phyloP scores from a whole-genome alignment of 2,113 vertebrate species.

The Cercocebus atys region DNA sequence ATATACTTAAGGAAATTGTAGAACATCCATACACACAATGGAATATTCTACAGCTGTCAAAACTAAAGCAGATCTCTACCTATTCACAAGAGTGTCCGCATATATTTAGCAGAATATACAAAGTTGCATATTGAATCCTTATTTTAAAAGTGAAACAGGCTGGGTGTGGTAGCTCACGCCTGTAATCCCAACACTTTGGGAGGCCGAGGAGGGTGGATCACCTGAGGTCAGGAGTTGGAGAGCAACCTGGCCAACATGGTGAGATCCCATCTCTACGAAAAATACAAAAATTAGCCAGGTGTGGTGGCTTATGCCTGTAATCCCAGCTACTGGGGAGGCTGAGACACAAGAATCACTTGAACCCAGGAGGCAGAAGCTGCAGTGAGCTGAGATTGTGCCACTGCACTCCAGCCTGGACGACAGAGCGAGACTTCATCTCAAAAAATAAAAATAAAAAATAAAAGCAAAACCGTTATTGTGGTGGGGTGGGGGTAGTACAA shows the following conservation, averaged over 20 bases:
- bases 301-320: neutral
- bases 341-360: neutral
- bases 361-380: neutral
- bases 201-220: neutral
- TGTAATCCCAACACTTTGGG: neutral
- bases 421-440: neutral
- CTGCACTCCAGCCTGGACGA: neutral
- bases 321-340: neutral
- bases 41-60: neutral
- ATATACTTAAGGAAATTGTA: neutral
- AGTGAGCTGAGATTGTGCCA: neutral
- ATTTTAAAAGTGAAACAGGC: neutral
- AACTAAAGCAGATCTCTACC: neutral
- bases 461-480: neutral
- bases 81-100: neutral
- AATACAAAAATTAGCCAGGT: neutral
- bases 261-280: neutral
- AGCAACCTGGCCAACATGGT: neutral
- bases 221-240: neutral
- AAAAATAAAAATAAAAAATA: neutral
- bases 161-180: neutral
- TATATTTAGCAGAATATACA: neutral
- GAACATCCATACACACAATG: neutral
- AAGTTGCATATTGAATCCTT: neutral
- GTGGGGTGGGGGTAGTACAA: accelerated